Evolutionary conservation across 2,888 invertebrate species (phyloP).

Genomic region (Drosophila sordidapex): DNA sequence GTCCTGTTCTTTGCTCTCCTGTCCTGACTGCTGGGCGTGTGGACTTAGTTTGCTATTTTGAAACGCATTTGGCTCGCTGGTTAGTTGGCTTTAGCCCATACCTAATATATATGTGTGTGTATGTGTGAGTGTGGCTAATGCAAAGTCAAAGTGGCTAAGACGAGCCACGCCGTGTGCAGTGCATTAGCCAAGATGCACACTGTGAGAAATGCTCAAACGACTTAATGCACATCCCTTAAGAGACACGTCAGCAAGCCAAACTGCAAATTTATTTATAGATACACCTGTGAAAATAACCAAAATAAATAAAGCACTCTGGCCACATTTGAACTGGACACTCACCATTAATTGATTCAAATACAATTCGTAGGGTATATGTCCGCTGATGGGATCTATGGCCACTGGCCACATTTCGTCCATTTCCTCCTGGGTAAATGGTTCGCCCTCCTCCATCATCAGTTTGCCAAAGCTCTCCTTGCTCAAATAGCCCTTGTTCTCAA

Average conservation of each 20-base stretch:
- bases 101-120: conserved; percentile 7
- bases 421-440: conserved; percentile 95
- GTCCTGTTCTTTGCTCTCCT: conserved; percentile 3
- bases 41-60: conserved; percentile 57
- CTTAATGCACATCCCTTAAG: neutral
- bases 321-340: neutral
- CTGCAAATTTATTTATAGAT: conserved; percentile 32
- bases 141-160: conserved; percentile 51
- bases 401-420: conserved; percentile 96
- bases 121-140: conserved; percentile 49
- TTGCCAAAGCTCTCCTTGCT: conserved; percentile 91
- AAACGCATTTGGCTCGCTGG: conserved; percentile 68
- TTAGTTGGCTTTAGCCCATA: conserved; percentile 53
- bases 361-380: conserved; percentile 93
- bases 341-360: conserved; percentile 95
- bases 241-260: neutral
- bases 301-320: neutral
- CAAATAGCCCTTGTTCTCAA: conserved; percentile 91
- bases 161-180: conserved; percentile 12
- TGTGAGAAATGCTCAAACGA: conserved; percentile 5
- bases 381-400: conserved; percentile 92
- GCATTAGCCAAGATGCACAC: conserved; percentile 10
- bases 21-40: conserved; percentile 43
- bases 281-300: conserved; percentile 44
- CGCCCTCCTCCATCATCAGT: conserved; percentile 94